Evolutionary conservation across 2,113 vertebrate genomes (phyloP).

Genomic region (Lutjanus erythropterus): DNA sequence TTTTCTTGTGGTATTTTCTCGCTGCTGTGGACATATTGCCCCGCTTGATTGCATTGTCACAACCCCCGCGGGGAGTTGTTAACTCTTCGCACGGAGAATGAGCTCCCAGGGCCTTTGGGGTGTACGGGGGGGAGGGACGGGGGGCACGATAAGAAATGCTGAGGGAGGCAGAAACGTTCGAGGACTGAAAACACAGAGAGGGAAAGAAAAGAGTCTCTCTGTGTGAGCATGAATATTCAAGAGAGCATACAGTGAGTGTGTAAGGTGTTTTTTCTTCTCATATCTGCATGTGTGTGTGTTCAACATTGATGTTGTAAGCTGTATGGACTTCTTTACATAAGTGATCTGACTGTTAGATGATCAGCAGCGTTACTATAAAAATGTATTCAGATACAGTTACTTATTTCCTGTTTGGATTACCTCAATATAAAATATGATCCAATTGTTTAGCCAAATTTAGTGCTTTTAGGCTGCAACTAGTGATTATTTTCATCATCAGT

Average conservation of each 20-base stretch:
- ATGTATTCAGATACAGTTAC: no score
- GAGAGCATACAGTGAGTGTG: no score
- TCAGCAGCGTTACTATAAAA: no score
- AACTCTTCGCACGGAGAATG: conserved; percentile 63
- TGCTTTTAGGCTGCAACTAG: no score
- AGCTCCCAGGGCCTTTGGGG: conserved; percentile 33
- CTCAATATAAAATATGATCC: no score
- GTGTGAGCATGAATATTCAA: conserved; percentile 30
- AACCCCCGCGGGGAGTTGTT: conserved; percentile 67
- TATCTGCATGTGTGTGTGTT: background rate
- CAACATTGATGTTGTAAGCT: no score
- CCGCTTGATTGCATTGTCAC: conserved; percentile 69
- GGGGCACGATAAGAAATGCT: conserved; percentile 10
- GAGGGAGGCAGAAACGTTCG: conserved; percentile 31
- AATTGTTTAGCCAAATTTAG: no score
- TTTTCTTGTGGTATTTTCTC: conserved; percentile 45
- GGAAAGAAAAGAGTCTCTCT: background rate
- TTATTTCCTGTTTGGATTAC: no score
- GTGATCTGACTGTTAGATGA: no score
- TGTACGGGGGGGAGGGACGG: background rate
- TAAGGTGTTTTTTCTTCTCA: background rate
- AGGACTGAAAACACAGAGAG: conserved; percentile 5
- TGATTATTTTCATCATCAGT: no score
- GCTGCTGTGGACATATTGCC: conserved; percentile 61
- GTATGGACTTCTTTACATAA: no score